Evolutionary conservation across 2,797 vertebrate species (phyloP).

Genomic region (Notolabrus celidotus): DNA sequence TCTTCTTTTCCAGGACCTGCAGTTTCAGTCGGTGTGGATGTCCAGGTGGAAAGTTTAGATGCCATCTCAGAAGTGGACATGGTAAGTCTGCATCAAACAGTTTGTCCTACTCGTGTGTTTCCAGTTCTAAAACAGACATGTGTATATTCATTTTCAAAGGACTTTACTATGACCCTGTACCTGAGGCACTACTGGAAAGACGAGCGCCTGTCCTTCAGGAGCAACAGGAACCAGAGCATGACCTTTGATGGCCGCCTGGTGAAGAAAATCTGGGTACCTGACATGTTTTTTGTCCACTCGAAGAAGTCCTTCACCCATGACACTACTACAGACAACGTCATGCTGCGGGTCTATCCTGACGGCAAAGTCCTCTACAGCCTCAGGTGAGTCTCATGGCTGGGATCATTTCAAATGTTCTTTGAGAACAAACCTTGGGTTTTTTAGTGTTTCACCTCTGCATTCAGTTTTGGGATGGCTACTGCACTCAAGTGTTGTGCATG

Average conservation of each 20-base stretch:
- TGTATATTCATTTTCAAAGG: slow-evolving; percentile 75
- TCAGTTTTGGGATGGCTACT: no score
- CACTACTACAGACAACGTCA: slow-evolving; percentile 94
- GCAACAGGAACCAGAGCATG: slow-evolving; percentile 94
- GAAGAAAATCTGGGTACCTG: slow-evolving; percentile 96
- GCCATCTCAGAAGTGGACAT: slow-evolving; percentile 97
- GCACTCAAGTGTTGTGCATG: no score
- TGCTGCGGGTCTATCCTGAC: slow-evolving; percentile 93
- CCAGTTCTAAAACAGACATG: background rate
- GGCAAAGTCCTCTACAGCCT: slow-evolving; percentile 95
- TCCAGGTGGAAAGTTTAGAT: slow-evolving; percentile 95
- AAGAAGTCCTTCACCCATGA: slow-evolving; percentile 95
- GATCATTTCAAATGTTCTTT: no score
- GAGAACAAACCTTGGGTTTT: no score
- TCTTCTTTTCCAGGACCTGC: slow-evolving; percentile 85
- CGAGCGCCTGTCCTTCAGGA: slow-evolving; percentile 90
- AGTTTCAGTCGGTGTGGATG: slow-evolving; percentile 94
- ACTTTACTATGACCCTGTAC: slow-evolving; percentile 96
- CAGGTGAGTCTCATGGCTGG: slow-evolving; percentile 82
- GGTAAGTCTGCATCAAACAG: slow-evolving; percentile 77
- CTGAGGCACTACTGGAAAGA: slow-evolving; percentile 96
- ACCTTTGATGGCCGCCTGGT: slow-evolving; percentile 93
- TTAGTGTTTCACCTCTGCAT: no score
- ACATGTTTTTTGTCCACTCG: slow-evolving; percentile 96
- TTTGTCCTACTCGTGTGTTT: background rate